phyloP scores from a whole-genome alignment of 2,797 vertebrate genomes.

The Syngnathus acus region DNA sequence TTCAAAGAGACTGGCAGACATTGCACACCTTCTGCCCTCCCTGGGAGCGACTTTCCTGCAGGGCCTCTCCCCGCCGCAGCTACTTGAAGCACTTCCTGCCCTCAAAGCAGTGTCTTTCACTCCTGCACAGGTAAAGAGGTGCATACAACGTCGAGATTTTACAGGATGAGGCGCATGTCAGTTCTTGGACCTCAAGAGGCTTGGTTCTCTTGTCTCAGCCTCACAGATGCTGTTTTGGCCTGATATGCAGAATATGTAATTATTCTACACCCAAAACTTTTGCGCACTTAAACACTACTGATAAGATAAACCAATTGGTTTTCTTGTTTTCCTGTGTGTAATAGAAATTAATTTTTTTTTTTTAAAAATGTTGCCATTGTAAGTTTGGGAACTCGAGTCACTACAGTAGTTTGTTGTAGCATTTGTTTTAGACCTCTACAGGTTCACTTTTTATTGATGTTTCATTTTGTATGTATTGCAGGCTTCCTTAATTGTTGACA shows the following conservation, averaged over 20 bases:
- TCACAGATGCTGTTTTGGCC: slow-evolving; percentile 36
- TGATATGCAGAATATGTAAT: background rate
- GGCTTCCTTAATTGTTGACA: slow-evolving; percentile 57
- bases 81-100: slow-evolving; percentile 45
- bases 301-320: background rate
- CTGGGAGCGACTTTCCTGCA: slow-evolving; percentile 63
- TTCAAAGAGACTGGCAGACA: slow-evolving; percentile 42
- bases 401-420: too few relatives aligned
- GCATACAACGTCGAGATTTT: background rate
- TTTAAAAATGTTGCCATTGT: background rate
- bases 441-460: background rate
- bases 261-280: background rate
- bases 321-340: background rate
- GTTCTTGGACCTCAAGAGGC: slow-evolving; percentile 7
- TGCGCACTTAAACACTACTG: background rate
- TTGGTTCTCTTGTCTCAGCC: slow-evolving; percentile 20
- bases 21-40: slow-evolving; percentile 60
- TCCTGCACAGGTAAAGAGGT: slow-evolving; percentile 61
- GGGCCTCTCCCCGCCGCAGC: slow-evolving; percentile 55
- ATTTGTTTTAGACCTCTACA: background rate
- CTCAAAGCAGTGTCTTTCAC: slow-evolving; percentile 61
- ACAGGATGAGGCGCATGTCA: background rate
- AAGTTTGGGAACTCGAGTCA: too few relatives aligned
- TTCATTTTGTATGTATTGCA: slow-evolving; percentile 5
- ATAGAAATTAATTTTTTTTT: background rate